Evolutionary conservation across 2,113 vertebrate genomes (phyloP).

Genomic region (Antidorcas marsupialis): DNA sequence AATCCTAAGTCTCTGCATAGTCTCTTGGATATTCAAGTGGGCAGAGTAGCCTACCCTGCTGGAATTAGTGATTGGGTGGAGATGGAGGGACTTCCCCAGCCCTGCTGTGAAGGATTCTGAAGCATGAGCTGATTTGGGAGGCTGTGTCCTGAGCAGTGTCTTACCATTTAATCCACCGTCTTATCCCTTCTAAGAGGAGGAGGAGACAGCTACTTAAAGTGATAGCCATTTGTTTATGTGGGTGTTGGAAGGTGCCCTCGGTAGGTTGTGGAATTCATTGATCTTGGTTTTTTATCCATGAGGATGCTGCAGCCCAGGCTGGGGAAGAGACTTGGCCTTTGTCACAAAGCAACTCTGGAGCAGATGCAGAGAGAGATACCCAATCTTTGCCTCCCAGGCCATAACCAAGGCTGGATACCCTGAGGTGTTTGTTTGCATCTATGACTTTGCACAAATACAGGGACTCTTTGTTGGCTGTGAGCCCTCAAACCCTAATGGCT

Average conservation of each 20-base stretch:
- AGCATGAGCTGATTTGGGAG: not conserved
- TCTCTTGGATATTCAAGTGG: not conserved
- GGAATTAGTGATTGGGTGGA: not conserved
- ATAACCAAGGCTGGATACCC: not conserved
- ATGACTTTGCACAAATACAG: conserved; percentile 57
- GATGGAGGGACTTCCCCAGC: not conserved
- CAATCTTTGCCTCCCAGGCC: not conserved
- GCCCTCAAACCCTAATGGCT: not conserved
- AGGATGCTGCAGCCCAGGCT: not conserved
- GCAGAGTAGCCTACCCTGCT: no score
- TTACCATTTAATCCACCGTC: not conserved
- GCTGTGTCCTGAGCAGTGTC: not conserved
- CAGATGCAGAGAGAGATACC: not conserved
- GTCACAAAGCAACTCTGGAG: not conserved
- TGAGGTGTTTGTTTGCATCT: not conserved
- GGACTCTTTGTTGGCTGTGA: not conserved
- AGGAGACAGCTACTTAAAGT: not conserved
- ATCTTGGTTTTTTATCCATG: not conserved
- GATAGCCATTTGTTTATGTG: not conserved
- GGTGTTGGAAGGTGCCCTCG: not conserved
- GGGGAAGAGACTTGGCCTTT: not conserved
- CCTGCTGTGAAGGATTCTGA: not conserved
- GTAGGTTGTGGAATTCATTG: not conserved
- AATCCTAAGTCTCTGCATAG: not conserved
- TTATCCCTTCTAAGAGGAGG: not conserved